phyloP scores from a whole-genome alignment of 2,797 vertebrate genomes.

The Ptychadena robeensis region DNA sequence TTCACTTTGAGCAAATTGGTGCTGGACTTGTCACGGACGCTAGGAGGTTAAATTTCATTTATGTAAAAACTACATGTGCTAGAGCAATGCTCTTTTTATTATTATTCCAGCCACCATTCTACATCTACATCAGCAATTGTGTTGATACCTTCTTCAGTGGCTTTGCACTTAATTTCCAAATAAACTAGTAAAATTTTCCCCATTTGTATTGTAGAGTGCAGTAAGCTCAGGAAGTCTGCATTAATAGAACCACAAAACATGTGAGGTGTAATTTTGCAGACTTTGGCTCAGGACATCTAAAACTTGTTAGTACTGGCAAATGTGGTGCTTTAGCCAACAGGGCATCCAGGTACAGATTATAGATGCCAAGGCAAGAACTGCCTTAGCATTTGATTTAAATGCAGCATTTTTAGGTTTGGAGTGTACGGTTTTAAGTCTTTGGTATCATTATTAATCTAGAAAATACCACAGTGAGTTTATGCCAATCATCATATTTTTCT shows the following conservation, averaged over 20 bases:
- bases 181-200: too few relatives aligned
- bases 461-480: not conserved
- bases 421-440: not conserved
- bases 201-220: not conserved
- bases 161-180: too few relatives aligned
- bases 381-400: not conserved
- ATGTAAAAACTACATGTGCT: too few relatives aligned
- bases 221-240: too few relatives aligned
- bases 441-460: not conserved
- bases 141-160: too few relatives aligned
- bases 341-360: not conserved
- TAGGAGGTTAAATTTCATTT: too few relatives aligned
- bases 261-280: not conserved
- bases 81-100: too few relatives aligned
- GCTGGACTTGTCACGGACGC: too few relatives aligned
- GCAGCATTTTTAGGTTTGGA: not conserved
- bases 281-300: not conserved
- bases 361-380: not conserved
- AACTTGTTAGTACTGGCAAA: not conserved
- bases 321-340: not conserved
- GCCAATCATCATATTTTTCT: constrained; percentile 12
- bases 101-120: too few relatives aligned
- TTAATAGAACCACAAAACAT: not conserved
- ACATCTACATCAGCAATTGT: too few relatives aligned
- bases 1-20: too few relatives aligned